Conservation (phyloP, 2,888 invertebrate genomes). For the Heteropelma amictum region DNA sequence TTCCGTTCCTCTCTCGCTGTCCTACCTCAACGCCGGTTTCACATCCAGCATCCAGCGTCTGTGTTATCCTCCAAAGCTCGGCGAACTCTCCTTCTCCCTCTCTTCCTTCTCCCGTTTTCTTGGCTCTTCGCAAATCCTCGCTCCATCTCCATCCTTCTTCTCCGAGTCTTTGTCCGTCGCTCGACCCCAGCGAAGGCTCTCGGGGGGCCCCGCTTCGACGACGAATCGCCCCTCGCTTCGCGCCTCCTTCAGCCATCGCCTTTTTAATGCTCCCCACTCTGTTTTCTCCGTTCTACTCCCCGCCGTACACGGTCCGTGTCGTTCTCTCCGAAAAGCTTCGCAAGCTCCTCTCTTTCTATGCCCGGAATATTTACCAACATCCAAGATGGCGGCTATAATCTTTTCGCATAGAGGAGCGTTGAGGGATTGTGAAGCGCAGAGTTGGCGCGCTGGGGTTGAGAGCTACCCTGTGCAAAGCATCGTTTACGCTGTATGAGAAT, state of each 20-base stretch:
- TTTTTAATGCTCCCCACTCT: constrained; percentile 28
- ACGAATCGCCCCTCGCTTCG: not conserved
- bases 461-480: constrained; percentile 30
- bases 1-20: constrained; percentile 41
- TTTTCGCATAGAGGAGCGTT: constrained; percentile 69
- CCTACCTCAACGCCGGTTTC: constrained; percentile 18
- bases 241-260: constrained; percentile 42
- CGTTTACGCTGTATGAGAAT: constrained; percentile 47
- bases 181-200: constrained; percentile 52
- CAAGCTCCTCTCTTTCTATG: constrained; percentile 59
- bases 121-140: not conserved
- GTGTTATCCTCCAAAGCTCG: constrained; percentile 44
- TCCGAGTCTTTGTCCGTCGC: constrained; percentile 58
- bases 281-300: constrained; percentile 2
- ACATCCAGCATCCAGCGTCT: constrained; percentile 23
- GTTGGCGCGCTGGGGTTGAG: constrained; percentile 40
- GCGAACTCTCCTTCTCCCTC: constrained; percentile 50
- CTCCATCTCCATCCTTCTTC: constrained; percentile 54
- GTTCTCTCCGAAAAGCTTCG: constrained; percentile 39
- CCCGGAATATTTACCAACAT: constrained; percentile 77
- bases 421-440: constrained; percentile 64
- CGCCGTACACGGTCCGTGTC: constrained; percentile 12
- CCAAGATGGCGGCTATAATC: constrained; percentile 77
- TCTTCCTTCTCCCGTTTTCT: constrained; percentile 39
- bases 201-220: constrained; percentile 22